A percentile compares a stretch with the other conserved stretches of the same genome.
These are phyloP conservation scores for Drosophila paulistorum DNA, from an alignment of 1,140 invertebrate species.

Conservation along the genomic window DNA sequence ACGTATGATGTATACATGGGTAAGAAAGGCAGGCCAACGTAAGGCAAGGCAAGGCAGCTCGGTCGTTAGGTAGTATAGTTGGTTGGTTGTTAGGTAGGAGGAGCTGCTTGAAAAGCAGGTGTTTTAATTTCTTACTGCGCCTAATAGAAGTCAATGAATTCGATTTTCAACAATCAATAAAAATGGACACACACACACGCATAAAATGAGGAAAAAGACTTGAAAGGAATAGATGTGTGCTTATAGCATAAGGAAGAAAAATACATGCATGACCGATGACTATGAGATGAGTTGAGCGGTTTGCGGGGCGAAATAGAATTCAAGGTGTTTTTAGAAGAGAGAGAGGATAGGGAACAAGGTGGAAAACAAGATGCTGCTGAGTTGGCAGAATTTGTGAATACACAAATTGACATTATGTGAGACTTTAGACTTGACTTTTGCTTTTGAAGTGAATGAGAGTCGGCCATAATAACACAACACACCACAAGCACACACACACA, in stretches of 20 bases:
- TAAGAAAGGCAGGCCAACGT: neutral
- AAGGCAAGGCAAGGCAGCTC: neutral
- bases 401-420: slow-evolving; percentile 22
- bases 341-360: neutral
- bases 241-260: slow-evolving; percentile 19
- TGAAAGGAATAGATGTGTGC: slow-evolving; percentile 4
- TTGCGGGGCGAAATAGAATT: neutral
- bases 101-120: slow-evolving; percentile 45
- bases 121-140: slow-evolving; percentile 28
- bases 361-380: slow-evolving; percentile 60
- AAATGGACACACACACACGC: slow-evolving; percentile 17
- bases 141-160: slow-evolving; percentile 38
- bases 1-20: slow-evolving; percentile 24
- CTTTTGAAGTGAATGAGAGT: slow-evolving; percentile 26
- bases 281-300: neutral
- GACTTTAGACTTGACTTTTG: slow-evolving; percentile 34
- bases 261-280: slow-evolving; percentile 4
- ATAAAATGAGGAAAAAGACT: neutral
- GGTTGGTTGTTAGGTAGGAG: neutral
- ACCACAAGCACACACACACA: slow-evolving; percentile 7
- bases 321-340: neutral
- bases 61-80: neutral
- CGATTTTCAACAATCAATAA: slow-evolving; percentile 45
- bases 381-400: slow-evolving; percentile 43
- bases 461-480: slow-evolving; percentile 23